Conservation (phyloP, 2,888 invertebrate genomes). For the Hemistola chrysoprasaria region DNA sequence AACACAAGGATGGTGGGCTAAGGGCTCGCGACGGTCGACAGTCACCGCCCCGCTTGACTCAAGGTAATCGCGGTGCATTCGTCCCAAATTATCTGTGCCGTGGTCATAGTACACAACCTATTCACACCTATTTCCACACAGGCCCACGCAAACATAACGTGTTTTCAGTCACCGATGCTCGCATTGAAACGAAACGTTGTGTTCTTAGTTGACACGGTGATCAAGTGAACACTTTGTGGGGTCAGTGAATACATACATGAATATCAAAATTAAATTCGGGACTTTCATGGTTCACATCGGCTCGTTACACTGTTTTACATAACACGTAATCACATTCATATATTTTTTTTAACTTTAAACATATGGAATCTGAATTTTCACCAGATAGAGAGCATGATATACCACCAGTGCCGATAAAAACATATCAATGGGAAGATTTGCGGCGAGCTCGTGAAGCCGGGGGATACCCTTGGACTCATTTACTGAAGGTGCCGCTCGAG, state of each 20-base stretch:
- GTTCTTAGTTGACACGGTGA: constrained; percentile 73
- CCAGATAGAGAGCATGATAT: constrained; percentile 73
- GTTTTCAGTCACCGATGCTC: constrained; percentile 75
- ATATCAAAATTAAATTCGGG: constrained; percentile 21
- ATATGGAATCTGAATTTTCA: constrained; percentile 81
- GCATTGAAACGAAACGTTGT: constrained; percentile 78
- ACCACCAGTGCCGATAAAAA: constrained; percentile 88
- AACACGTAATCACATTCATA: constrained; percentile 12
- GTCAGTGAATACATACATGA: constrained; percentile 48
- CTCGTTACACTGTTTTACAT: constrained; percentile 14
- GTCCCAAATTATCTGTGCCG: constrained; percentile 66
- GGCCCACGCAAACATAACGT: constrained; percentile 76
- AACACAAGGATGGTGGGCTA: constrained; percentile 53
- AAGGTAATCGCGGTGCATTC: constrained; percentile 72
- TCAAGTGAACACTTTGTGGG: constrained; percentile 61
- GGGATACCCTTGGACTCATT: constrained; percentile 91
- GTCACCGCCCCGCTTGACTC: constrained; percentile 47
- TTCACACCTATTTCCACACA: constrained; percentile 80
- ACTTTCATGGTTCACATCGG: constrained; percentile 7
- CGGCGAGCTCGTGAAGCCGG: constrained; percentile 86
- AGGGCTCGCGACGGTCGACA: constrained; percentile 38
- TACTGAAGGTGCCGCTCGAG: constrained; percentile 84
- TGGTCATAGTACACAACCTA: constrained; percentile 73
- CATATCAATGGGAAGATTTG: constrained; percentile 92
- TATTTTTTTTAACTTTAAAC: constrained; percentile 56